Conservation (phyloP, 1,140 invertebrate genomes). For the Lepidurus arcticus region DNA sequence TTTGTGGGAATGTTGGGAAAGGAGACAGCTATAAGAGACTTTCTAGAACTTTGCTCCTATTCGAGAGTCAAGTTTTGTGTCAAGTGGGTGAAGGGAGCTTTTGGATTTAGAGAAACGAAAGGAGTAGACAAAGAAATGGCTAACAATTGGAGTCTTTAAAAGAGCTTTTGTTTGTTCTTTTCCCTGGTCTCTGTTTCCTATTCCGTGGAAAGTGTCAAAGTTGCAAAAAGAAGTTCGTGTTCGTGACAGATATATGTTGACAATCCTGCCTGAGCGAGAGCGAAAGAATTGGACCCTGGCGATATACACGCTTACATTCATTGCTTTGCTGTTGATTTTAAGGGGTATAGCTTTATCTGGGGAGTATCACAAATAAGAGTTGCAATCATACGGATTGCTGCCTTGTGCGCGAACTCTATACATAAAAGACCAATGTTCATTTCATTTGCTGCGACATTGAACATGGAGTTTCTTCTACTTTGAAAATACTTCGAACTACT, state of each 20-base stretch:
- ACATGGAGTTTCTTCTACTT: too few relatives aligned
- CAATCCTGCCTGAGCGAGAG: not conserved
- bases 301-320: too few relatives aligned
- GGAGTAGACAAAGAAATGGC: not conserved
- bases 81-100: not conserved
- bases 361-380: not conserved
- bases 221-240: not conserved
- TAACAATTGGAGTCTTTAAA: not conserved
- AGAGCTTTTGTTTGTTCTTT: not conserved
- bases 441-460: not conserved
- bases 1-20: not conserved
- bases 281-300: not conserved
- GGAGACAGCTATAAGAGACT: not conserved
- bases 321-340: too few relatives aligned
- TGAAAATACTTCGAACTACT: too few relatives aligned
- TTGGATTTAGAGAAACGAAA: too few relatives aligned
- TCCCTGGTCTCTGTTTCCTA: not conserved
- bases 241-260: slow-evolving; percentile 3
- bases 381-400: slow-evolving; percentile 13
- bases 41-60: not conserved
- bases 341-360: not conserved
- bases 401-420: not conserved
- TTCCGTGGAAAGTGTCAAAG: not conserved
- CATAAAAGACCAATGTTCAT: not conserved
- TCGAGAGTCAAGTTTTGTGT: not conserved